These are phyloP conservation scores for Adelges cooleyi DNA, from an alignment of 1,140 invertebrate genomes.

Conservation along the genomic window DNA sequence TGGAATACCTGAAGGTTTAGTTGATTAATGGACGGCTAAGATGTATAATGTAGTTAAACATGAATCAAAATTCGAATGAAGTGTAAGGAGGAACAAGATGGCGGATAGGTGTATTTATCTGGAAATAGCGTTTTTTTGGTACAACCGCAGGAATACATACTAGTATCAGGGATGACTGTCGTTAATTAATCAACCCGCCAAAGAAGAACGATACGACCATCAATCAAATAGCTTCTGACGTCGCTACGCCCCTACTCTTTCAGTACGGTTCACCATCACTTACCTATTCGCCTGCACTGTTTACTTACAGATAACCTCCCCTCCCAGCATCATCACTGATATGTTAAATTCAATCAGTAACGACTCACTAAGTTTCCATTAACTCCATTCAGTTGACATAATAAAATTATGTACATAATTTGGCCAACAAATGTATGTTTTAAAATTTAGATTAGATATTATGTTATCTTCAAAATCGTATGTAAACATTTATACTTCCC, in stretches of 20 bases:
- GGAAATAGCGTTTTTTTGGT: background rate
- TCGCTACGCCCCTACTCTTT: background rate
- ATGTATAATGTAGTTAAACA: slow-evolving; percentile 11
- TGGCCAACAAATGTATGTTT: no score
- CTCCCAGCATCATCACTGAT: background rate
- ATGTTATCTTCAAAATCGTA: no score
- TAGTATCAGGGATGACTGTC: background rate
- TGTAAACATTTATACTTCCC: no score
- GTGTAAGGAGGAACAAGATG: slow-evolving; percentile 1
- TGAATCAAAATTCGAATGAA: slow-evolving; percentile 12
- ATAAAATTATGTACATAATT: no score
- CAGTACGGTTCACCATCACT: no score
- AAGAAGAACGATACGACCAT: slow-evolving; percentile 17
- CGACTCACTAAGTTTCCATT: no score
- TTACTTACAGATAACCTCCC: no score
- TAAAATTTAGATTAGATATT: no score
- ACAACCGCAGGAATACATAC: background rate
- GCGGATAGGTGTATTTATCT: slow-evolving; percentile 7
- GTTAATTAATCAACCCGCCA: slow-evolving; percentile 27
- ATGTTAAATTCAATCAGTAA: slow-evolving; percentile 1
- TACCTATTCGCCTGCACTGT: no score
- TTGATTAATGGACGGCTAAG: slow-evolving; percentile 22
- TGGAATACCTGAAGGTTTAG: no score
- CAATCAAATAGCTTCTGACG: slow-evolving; percentile 17
- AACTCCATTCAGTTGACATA: no score